Evolutionary conservation across 2,888 invertebrate species (phyloP).

Genomic region (Drosophila pegasa): DNA sequence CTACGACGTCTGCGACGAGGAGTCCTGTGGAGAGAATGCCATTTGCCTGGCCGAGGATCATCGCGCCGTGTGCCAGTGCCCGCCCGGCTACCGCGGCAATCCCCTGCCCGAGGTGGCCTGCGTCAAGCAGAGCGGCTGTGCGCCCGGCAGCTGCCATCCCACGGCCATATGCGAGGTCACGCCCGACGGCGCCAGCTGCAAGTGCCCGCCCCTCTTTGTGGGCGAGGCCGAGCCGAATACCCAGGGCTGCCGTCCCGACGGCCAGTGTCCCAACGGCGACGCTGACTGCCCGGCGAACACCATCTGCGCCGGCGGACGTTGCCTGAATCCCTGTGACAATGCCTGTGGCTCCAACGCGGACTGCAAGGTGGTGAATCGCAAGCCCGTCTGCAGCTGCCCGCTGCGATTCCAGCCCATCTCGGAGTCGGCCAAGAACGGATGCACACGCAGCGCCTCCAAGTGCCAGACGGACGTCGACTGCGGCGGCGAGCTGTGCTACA

Average conservation of each 20-base stretch:
- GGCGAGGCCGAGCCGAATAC: constrained; percentile 89
- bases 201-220: constrained; percentile 90
- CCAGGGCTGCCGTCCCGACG: constrained; percentile 91
- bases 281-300: constrained; percentile 91
- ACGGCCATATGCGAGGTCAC: constrained; percentile 91
- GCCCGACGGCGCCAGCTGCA: constrained; percentile 90
- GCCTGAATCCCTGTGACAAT: constrained; percentile 92
- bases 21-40: constrained; percentile 94
- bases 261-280: constrained; percentile 90
- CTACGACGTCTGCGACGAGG: constrained; percentile 91
- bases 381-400: constrained; percentile 92
- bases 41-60: constrained; percentile 95
- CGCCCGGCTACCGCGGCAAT: constrained; percentile 92
- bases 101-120: constrained; percentile 94
- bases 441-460: constrained; percentile 88
- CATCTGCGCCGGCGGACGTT: constrained; percentile 89
- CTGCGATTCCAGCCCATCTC: constrained; percentile 90
- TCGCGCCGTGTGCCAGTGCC: constrained; percentile 93
- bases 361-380: constrained; percentile 91
- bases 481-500: constrained; percentile 91
- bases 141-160: constrained; percentile 92
- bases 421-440: constrained; percentile 88
- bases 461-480: constrained; percentile 92
- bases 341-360: constrained; percentile 93
- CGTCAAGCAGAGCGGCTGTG: constrained; percentile 88